Conservation (phyloP, 2,797 vertebrate species). For the Oreochromis grahami region DNA sequence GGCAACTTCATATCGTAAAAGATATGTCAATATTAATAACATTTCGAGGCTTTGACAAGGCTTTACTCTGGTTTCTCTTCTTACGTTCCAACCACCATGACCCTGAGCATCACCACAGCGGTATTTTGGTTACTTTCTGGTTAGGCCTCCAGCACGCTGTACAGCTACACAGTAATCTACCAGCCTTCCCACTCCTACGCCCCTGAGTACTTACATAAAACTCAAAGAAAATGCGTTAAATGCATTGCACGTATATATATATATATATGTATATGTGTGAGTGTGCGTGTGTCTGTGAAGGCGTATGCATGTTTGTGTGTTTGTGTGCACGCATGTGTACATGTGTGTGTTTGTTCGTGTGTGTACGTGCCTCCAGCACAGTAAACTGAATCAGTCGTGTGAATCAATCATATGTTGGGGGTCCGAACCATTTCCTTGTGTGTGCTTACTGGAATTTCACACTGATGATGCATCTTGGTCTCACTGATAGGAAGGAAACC, state of each 20-base stretch:
- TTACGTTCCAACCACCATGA: constrained; percentile 79
- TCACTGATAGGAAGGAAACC: constrained; percentile 62
- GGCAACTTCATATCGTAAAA: background rate
- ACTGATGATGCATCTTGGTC: constrained; percentile 18
- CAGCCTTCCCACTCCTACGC: background rate
- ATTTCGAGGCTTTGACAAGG: constrained; percentile 12
- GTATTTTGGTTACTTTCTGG: constrained; percentile 83
- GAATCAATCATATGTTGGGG: background rate
- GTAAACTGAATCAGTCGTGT: background rate
- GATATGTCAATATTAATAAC: background rate
- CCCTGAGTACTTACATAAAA: background rate
- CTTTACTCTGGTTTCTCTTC: constrained; percentile 64
- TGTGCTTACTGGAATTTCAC: background rate
- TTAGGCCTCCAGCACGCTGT: constrained; percentile 57
- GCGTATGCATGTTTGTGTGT: background rate
- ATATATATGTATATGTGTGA: background rate
- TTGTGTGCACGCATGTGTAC: background rate
- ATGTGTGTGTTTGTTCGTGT: background rate
- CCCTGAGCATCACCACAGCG: constrained; percentile 80
- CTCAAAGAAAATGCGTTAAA: background rate
- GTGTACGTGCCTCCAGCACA: background rate
- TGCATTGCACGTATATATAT: background rate
- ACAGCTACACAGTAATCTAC: constrained; percentile 1
- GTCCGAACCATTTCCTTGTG: background rate
- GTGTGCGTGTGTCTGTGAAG: background rate